These are phyloP conservation scores for Antitype chi DNA, from an alignment of 2,888 invertebrate species.

Conservation along the genomic window DNA sequence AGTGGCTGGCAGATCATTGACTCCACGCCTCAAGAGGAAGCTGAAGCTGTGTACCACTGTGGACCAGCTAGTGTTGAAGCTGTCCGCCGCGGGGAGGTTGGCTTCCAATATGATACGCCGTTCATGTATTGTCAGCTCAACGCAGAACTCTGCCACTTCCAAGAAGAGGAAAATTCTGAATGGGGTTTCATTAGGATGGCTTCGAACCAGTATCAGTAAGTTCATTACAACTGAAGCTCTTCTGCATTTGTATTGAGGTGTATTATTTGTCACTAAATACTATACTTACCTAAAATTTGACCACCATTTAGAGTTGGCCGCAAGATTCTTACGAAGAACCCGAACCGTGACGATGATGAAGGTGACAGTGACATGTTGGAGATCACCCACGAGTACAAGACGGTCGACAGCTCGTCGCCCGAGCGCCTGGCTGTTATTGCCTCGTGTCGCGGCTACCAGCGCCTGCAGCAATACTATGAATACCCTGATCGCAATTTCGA, in stretches of 20 bases:
- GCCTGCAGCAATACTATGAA: slow-evolving; percentile 91
- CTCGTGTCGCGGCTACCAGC: slow-evolving; percentile 92
- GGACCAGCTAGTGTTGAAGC: slow-evolving; percentile 93
- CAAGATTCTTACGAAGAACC: slow-evolving; percentile 92
- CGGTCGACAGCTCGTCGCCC: slow-evolving; percentile 91
- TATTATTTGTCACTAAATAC: background rate
- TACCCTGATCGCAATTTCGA: slow-evolving; percentile 90
- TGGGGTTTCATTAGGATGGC: slow-evolving; percentile 93
- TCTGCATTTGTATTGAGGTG: background rate
- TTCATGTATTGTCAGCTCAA: slow-evolving; percentile 95
- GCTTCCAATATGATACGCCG: slow-evolving; percentile 93
- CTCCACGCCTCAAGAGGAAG: slow-evolving; percentile 94
- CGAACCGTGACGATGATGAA: slow-evolving; percentile 91
- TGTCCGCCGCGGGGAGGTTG: slow-evolving; percentile 93
- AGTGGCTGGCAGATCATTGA: slow-evolving; percentile 96
- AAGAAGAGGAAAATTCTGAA: slow-evolving; percentile 92
- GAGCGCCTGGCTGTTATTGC: slow-evolving; percentile 93
- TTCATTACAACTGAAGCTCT: slow-evolving; percentile 41
- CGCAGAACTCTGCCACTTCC: slow-evolving; percentile 94
- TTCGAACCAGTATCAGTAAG: slow-evolving; percentile 92
- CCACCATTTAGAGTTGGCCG: slow-evolving; percentile 91
- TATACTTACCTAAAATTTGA: slow-evolving; percentile 40
- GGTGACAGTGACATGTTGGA: slow-evolving; percentile 92
- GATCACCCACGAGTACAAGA: slow-evolving; percentile 92
- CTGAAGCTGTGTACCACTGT: slow-evolving; percentile 91